Percentiles rank a stretch among this genome's conserved stretches.
Conservation (phyloP, 2,888 invertebrate genomes). For the Dasysyrphus tricinctus region DNA sequence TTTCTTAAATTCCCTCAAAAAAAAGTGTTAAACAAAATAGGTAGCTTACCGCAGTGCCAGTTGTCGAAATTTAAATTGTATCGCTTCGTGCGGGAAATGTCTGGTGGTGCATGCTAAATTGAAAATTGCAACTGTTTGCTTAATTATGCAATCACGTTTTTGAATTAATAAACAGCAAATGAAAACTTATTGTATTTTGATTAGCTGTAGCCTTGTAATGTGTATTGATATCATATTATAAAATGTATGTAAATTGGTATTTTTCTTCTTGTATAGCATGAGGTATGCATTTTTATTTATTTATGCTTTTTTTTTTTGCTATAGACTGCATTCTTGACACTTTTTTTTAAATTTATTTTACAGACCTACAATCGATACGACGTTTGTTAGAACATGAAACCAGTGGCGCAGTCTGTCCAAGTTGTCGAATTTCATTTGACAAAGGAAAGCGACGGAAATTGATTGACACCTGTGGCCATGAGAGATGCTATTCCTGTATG, state of each 20-base stretch:
- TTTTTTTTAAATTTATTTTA: constrained; percentile 80
- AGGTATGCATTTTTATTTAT: constrained; percentile 22
- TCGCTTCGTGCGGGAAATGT: constrained; percentile 40
- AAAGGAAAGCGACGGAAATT: constrained; percentile 97
- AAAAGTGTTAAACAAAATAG: constrained; percentile 6
- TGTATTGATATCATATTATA: constrained; percentile 41
- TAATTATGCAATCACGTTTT: constrained; percentile 68
- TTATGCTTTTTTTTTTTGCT: constrained; percentile 28
- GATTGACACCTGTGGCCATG: constrained; percentile 98
- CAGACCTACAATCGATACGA: constrained; percentile 93
- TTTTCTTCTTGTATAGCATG: neutral
- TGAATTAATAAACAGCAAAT: constrained; percentile 56
- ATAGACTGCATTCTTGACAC: constrained; percentile 40
- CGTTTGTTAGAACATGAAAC: constrained; percentile 91
- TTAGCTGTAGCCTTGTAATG: constrained; percentile 62
- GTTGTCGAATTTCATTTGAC: constrained; percentile 97
- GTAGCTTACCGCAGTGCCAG: constrained; percentile 11
- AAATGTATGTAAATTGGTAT: constrained; percentile 42
- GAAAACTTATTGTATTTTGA: constrained; percentile 64
- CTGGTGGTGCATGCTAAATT: constrained; percentile 43
- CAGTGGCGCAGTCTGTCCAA: constrained; percentile 89
- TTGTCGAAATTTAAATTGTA: constrained; percentile 57
- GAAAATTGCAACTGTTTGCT: constrained; percentile 50
- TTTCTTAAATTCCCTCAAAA: constrained; percentile 8
- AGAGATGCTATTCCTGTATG: constrained; percentile 97